phyloP scores from a whole-genome alignment of 1,140 invertebrate genomes.

The Pemphigus obesinymphae region DNA sequence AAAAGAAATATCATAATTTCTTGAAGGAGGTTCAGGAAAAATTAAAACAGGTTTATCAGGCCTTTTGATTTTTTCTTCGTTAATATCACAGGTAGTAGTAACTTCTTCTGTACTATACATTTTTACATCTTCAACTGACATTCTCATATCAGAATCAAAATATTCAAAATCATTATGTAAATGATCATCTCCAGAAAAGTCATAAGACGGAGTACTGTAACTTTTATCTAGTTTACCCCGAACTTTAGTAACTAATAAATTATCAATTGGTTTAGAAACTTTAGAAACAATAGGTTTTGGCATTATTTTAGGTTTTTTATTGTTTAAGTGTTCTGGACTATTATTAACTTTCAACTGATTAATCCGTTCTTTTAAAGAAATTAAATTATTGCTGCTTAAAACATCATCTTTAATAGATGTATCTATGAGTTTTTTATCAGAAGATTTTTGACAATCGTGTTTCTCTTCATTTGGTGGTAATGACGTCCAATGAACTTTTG shows the following conservation, averaged over 20 bases:
- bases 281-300: slow-evolving; percentile 48
- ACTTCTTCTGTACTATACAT: neutral
- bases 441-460: neutral
- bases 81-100: neutral
- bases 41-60: slow-evolving; percentile 20
- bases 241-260: slow-evolving; percentile 6
- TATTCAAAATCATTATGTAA: slow-evolving; percentile 20
- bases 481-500: slow-evolving; percentile 31
- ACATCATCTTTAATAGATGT: slow-evolving; percentile 29
- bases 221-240: slow-evolving; percentile 66
- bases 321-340: slow-evolving; percentile 45
- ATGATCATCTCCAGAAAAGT: slow-evolving; percentile 51
- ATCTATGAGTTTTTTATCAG: neutral
- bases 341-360: slow-evolving; percentile 42
- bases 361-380: slow-evolving; percentile 43
- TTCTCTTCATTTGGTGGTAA: slow-evolving; percentile 35
- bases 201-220: slow-evolving; percentile 70
- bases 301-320: slow-evolving; percentile 49
- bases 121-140: slow-evolving; percentile 19
- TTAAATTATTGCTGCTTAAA: slow-evolving; percentile 22
- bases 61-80: slow-evolving; percentile 21
- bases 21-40: slow-evolving; percentile 28
- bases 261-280: neutral
- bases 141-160: slow-evolving; percentile 26
- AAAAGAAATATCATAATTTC: neutral